Evolutionary conservation across 2,797 vertebrate species (phyloP).

Genomic region (Myotis myotis): DNA sequence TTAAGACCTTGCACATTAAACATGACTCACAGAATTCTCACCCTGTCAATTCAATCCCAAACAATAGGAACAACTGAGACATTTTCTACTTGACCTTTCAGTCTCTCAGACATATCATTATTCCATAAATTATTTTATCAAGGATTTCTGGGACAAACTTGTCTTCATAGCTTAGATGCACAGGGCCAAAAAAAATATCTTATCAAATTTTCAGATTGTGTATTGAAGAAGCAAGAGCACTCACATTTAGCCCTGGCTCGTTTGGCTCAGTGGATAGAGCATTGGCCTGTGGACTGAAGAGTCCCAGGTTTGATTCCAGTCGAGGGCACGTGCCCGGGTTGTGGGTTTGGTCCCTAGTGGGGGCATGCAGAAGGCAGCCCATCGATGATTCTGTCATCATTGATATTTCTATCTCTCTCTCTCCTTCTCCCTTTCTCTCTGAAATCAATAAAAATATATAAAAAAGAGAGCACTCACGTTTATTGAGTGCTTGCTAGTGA

Average conservation of each 20-base stretch:
- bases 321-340: too few relatives aligned
- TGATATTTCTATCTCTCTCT: too few relatives aligned
- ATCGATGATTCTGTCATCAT: too few relatives aligned
- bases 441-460: too few relatives aligned
- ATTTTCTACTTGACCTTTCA: background rate
- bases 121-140: background rate
- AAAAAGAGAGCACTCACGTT: background rate
- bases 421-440: too few relatives aligned
- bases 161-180: background rate
- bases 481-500: background rate
- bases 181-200: background rate
- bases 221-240: background rate
- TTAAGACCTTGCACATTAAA: constrained; percentile 3
- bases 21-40: background rate
- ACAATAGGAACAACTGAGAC: background rate
- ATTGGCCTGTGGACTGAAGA: too few relatives aligned
- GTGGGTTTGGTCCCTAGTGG: too few relatives aligned
- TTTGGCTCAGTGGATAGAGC: too few relatives aligned
- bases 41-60: background rate
- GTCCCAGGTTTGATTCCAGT: too few relatives aligned
- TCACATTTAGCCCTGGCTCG: too few relatives aligned
- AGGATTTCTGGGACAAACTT: background rate
- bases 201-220: background rate
- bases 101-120: background rate
- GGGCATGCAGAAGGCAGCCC: too few relatives aligned